Conservation (phyloP, 2,113 vertebrate species). For the Silurus asotus region DNA sequence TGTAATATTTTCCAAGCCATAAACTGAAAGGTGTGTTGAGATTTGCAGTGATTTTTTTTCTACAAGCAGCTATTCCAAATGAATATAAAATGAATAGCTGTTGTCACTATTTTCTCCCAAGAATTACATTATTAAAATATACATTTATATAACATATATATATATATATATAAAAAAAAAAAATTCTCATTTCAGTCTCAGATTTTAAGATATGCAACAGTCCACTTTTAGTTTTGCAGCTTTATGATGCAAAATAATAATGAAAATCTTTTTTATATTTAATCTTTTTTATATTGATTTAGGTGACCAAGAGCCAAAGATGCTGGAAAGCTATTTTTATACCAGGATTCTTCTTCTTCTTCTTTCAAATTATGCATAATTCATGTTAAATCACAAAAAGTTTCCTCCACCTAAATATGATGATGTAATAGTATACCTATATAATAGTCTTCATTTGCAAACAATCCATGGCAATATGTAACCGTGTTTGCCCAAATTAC, state of each 20-base stretch:
- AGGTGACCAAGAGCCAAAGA: not conserved
- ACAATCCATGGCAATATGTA: not conserved
- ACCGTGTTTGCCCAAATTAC: not conserved
- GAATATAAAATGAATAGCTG: not conserved
- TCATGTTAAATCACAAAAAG: no score
- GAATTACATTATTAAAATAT: no score
- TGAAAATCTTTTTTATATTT: not conserved
- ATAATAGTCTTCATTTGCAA: not conserved
- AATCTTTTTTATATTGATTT: not conserved
- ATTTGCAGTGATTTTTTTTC: not conserved
- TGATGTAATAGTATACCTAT: not conserved
- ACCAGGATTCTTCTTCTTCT: not conserved
- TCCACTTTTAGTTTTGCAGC: not conserved
- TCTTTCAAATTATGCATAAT: not conserved
- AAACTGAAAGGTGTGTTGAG: constrained; percentile 30
- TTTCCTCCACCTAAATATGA: not conserved
- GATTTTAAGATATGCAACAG: not conserved
- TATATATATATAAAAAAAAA: no score
- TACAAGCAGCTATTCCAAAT: constrained; percentile 6
- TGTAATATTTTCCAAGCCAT: constrained; percentile 29
- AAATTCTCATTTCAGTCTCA: no score
- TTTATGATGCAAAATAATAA: not conserved
- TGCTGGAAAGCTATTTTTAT: not conserved
- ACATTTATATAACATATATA: no score
- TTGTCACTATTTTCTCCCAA: not conserved